Percentiles rank a stretch among this genome's conserved stretches.
These are phyloP conservation scores for Notodonta ziczac DNA, from an alignment of 2,888 invertebrate genomes.

Conservation along the genomic window DNA sequence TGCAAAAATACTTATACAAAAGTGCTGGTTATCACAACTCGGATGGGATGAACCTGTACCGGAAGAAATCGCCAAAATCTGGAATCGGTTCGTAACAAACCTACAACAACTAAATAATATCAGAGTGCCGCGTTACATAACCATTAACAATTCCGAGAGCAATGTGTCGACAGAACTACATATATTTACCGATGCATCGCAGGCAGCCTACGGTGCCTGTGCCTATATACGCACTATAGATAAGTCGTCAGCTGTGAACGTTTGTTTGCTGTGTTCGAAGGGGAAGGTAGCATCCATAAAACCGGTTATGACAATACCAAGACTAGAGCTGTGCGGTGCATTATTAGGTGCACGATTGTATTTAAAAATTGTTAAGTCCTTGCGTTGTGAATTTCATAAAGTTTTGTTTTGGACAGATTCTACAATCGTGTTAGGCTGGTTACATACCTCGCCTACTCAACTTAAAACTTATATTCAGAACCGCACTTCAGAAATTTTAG, in stretches of 20 bases:
- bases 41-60: slow-evolving; percentile 10
- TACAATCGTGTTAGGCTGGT: no score
- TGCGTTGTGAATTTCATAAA: neutral
- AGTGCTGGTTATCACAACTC: slow-evolving; percentile 3
- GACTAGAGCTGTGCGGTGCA: slow-evolving; percentile 13
- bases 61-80: neutral
- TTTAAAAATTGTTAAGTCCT: slow-evolving; percentile 3
- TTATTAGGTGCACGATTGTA: slow-evolving; percentile 11
- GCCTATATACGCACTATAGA: slow-evolving; percentile 8
- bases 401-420: slow-evolving; percentile 35
- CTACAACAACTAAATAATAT: neutral
- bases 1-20: slow-evolving; percentile 8
- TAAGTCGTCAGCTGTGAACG: neutral
- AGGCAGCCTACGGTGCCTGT: slow-evolving; percentile 9
- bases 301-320: slow-evolving; percentile 3
- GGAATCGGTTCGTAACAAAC: neutral
- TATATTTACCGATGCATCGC: slow-evolving; percentile 11
- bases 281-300: slow-evolving; percentile 9
- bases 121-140: neutral
- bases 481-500: slow-evolving; percentile 27
- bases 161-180: no score
- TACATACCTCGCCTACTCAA: slow-evolving; percentile 24
- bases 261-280: slow-evolving; percentile 10
- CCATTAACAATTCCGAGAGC: no score
- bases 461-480: slow-evolving; percentile 37